Evolutionary conservation across 2,797 vertebrate species (phyloP).

Genomic region (Crypturellus tataupa): DNA sequence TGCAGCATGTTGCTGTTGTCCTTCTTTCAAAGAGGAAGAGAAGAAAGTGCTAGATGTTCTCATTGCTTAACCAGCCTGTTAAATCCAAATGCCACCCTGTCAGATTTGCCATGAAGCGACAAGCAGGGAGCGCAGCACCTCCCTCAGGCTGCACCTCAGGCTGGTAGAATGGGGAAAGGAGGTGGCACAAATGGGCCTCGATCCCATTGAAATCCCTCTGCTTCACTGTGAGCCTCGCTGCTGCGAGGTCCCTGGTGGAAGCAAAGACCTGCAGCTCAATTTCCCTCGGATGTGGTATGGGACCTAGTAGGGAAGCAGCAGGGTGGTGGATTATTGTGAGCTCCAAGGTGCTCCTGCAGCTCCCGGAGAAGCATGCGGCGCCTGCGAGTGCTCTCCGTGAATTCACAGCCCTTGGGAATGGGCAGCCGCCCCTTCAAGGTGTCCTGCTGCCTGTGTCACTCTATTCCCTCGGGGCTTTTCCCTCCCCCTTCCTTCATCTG

Average conservation of each 20-base stretch:
- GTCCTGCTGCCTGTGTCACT: not conserved
- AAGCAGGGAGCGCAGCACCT: rapidly evolving
- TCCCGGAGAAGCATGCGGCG: not conserved
- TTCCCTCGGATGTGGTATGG: rapidly evolving
- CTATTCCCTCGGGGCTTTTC: not conserved
- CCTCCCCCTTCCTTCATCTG: not conserved
- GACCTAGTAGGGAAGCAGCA: rapidly evolving
- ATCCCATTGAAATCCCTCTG: not conserved
- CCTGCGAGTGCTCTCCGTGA: not conserved
- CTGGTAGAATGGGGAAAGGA: not conserved
- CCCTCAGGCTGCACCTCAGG: not conserved
- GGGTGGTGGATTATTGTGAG: no score
- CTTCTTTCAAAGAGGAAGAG: not conserved
- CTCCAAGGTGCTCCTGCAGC: no score
- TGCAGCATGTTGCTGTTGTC: not conserved
- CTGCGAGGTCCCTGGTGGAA: rapidly evolving
- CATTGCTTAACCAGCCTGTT: not conserved
- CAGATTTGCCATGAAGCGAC: not conserved
- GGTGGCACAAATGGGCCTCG: not conserved
- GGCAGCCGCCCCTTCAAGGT: not conserved
- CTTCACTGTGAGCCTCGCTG: not conserved
- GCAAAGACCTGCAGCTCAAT: not conserved
- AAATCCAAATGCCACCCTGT: not conserved
- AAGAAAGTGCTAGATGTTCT: not conserved
- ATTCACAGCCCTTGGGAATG: not conserved